These are phyloP conservation scores for Phrynocephalus forsythii DNA, from an alignment of 2,797 vertebrate genomes.

Conservation along the genomic window DNA sequence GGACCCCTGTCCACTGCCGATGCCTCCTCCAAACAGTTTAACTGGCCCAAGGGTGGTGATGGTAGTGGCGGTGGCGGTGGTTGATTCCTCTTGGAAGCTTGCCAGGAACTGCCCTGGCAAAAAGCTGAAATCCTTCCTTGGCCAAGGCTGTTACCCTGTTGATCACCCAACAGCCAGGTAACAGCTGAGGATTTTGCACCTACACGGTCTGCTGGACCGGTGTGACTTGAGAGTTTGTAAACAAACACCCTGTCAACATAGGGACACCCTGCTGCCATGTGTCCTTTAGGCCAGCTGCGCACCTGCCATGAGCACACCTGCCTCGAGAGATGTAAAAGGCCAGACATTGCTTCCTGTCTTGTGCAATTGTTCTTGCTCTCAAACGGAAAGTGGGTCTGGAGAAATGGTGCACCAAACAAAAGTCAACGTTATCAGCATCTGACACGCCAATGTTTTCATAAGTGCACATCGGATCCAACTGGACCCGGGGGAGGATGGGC, in stretches of 20 bases:
- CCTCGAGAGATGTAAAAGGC: neutral
- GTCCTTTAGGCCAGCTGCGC: neutral
- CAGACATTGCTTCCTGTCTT: neutral
- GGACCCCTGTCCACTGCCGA: neutral
- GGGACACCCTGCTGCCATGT: neutral
- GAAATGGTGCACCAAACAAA: neutral
- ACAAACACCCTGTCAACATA: conserved; percentile 8
- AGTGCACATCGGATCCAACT: neutral
- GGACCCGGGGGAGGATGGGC: neutral
- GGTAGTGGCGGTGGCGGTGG: no score
- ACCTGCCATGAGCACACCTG: neutral
- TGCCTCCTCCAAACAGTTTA: neutral
- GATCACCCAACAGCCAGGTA: neutral
- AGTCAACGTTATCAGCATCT: neutral
- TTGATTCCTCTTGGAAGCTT: neutral
- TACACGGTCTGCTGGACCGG: neutral
- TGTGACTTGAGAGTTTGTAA: conserved; percentile 16
- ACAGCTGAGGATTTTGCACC: conserved; percentile 19
- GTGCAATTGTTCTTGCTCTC: neutral
- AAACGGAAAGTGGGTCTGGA: neutral
- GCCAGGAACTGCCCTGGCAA: neutral
- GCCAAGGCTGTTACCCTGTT: conserved; percentile 5
- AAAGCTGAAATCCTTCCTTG: conserved; percentile 23
- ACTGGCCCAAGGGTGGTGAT: neutral
- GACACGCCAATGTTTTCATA: neutral